phyloP scores from a whole-genome alignment of 2,797 vertebrate genomes.

The Peromyscus aztecus region DNA sequence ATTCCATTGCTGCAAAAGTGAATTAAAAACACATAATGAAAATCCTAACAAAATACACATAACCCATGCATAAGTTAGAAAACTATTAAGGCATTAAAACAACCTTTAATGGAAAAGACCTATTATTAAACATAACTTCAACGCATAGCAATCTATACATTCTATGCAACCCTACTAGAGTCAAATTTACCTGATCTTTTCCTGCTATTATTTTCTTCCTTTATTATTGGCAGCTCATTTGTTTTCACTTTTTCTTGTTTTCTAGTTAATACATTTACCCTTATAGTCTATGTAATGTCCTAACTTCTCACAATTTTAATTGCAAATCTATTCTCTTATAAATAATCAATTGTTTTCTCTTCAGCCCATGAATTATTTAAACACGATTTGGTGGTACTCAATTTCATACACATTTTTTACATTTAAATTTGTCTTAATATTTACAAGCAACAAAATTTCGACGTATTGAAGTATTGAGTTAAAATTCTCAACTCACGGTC shows the following conservation, averaged over 20 bases:
- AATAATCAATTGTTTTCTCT: constrained; percentile 50
- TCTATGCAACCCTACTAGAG: neutral
- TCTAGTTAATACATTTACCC: neutral
- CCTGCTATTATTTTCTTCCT: neutral
- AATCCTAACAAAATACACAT: neutral
- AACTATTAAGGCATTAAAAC: neutral
- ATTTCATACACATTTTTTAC: neutral
- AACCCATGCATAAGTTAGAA: neutral
- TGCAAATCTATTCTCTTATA: constrained; percentile 29
- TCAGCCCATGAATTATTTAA: constrained; percentile 35
- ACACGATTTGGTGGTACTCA: neutral
- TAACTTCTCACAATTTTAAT: constrained; percentile 10
- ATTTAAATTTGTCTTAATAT: constrained; percentile 57
- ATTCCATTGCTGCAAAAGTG: neutral
- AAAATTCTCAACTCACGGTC: neutral
- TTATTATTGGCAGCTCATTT: constrained; percentile 15
- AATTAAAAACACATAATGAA: constrained; percentile 49
- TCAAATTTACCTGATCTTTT: neutral
- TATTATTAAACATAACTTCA: neutral
- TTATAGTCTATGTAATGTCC: constrained; percentile 6
- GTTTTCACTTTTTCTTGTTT: constrained; percentile 28
- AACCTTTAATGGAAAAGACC: neutral
- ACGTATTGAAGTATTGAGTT: neutral
- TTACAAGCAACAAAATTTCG: constrained; percentile 37
- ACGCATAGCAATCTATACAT: neutral